Evolutionary conservation across 2,113 vertebrate species (phyloP), one percentile per base, ranked within the genome.

Genomic region (Elaphurus davidianus): DNA sequence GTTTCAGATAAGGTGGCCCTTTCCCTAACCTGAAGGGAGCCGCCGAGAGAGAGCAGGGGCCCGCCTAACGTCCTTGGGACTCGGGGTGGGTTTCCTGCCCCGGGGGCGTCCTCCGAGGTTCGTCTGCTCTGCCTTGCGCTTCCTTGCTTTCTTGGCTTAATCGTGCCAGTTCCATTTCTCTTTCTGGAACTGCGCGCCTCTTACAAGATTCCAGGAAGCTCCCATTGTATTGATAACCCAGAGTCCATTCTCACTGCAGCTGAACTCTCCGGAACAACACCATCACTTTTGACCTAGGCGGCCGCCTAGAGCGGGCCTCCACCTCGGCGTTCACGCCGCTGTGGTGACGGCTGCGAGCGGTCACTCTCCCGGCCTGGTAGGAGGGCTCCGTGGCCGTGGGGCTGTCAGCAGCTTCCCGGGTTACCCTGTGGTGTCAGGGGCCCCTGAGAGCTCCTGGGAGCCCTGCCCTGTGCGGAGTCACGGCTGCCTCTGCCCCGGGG

Each of bases 31-130:
- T 36, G 40, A 64, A 57, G 83, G 90, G 55, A 91, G 27, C 0
- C 0, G 78, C 60, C 59, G 23, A 60, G 40, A 47, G 40, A 43
- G 59, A 85, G 30, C 87, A 43, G 85, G 45, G 33, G 12, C 28
- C 62, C 71, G 13, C 50, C 90, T 52, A 5, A 28, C 5, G 43
- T 91, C 52, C 71, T 54, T 6, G 7, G 91, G 57, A 96, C 88
- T n/a, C 3, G 11, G 85, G 79, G 1, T 50, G 83, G 60, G 25
- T 6, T 90, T 97, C 96, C 97, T 85, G 87, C 59, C 74, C 40
- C 28, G 15, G 21, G 4, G 1, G 11, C 0, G 0, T n/a, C 33
- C 62, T 76, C 82, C 5, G 0, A 3, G 12, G 55, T 3, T 85
- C 89, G 79, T 52, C 90, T 27, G 0, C 55, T 52, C 6, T 17